Percentiles rank a stretch among this genome's conserved stretches.
Conservation (phyloP, 2,797 vertebrate genomes). For the Sebastes oblongus region DNA sequence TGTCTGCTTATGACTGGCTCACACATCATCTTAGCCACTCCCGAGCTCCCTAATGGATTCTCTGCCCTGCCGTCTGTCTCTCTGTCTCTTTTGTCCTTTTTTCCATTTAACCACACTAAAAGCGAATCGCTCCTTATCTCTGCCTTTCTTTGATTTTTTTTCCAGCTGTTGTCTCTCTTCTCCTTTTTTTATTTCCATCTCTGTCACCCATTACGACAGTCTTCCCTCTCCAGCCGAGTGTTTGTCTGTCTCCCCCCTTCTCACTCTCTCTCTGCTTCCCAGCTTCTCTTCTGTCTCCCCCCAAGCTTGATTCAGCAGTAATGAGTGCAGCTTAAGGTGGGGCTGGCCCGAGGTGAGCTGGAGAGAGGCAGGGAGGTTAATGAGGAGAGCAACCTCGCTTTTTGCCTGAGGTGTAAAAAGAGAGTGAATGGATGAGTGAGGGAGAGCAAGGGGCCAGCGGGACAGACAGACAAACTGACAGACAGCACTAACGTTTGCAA, state of each 20-base stretch:
- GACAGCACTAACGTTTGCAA: conserved; percentile 23
- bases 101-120: conserved; percentile 43
- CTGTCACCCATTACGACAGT: conserved; percentile 38
- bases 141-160: conserved; percentile 12
- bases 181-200: conserved; percentile 21
- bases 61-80: conserved; percentile 48
- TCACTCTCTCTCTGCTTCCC: conserved; percentile 19
- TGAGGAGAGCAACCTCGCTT: conserved; percentile 78
- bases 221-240: conserved; percentile 16
- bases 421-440: conserved; percentile 48
- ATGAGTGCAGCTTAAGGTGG: conserved; percentile 70
- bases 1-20: conserved; percentile 64
- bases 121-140: conserved; percentile 33
- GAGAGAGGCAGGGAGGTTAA: conserved; percentile 75
- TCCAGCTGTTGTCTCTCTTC: conserved; percentile 36
- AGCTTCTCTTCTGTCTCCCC: conserved; percentile 26
- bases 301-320: conserved; percentile 60
- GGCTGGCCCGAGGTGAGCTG: conserved; percentile 69
- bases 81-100: conserved; percentile 47
- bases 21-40: conserved; percentile 65
- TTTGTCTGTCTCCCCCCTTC: conserved; percentile 11
- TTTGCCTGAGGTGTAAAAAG: conserved; percentile 69
- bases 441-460: conserved; percentile 31
- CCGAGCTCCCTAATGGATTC: conserved; percentile 61
- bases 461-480: conserved; percentile 35